Base-by-base conservation (phyloP, 37 sponge, comb jelly and placozoan genomes). In the Agelas oroides region DNA sequence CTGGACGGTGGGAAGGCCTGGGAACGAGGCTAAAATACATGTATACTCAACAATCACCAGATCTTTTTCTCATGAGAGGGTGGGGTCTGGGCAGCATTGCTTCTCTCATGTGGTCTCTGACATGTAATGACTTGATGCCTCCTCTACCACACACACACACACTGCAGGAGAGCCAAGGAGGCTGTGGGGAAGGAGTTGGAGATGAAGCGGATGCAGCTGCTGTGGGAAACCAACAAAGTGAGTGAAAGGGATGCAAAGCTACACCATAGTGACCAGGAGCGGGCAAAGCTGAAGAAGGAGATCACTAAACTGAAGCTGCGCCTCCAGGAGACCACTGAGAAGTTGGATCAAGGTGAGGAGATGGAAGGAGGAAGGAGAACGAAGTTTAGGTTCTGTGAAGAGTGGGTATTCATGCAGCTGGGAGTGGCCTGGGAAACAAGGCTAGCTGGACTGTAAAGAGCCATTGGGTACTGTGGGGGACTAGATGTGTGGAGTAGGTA, bases 171-270 rank as follows among this genome's bases (percentile, higher is more conserved):
- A 16, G 53, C 20, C 16, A 80, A 80, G 37, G 28, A 13, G 1
- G 35, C 66, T 5, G 34, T 84, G 46, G 19, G 24, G 32, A 76
- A 85, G 78, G 85, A 89, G 72, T 31, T 86, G 76, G 90, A 88
- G 0, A 39, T 81, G 58, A 76, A 86, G 73, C 20, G 80, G 31
- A 77, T 67, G 27, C 89, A 93, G 89, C 61, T 82, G 55, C 32
- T 88, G 23, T 86, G 83, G 82, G 93, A 89, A 60, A 60, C 52
- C 24, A 83, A 85, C 76, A 93, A 93, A 32, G 74, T 93, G 65
- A 75, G 77, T 21, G 90, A 93, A 33, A 38, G 78, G 15, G 86
- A 93, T 64, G 73, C 71, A 28, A 85, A 85, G 39, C 82, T 93
- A 11, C 68, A 86, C 54, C 70, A 62, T 15, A 62, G 62, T 5